Base-by-base conservation (phyloP, 2,888 invertebrate genomes). In the Andrena fulva region DNA sequence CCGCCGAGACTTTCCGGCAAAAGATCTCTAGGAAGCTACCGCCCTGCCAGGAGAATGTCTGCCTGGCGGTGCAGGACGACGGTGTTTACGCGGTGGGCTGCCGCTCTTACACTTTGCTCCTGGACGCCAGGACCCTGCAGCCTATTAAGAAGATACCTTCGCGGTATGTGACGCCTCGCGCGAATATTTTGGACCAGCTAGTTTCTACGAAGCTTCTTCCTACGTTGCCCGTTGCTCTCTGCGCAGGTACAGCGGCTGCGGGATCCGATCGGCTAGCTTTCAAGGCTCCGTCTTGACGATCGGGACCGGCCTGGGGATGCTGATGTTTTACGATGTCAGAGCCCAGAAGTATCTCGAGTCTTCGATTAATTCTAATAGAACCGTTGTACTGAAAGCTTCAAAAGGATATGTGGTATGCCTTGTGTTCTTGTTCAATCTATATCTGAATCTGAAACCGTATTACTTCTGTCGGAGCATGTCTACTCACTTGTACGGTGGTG, bases 71-170 rank as follows among this genome's bases (percentile, higher is more conserved):
- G 0, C 97, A 98, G 94, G 97, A 97, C 78, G 96, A 97, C 91
- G 97, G 97, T 29, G 95, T 99, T 60, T 99, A 99, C 94, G 99
- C 98, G 1, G 97, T 99, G 63, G 99, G 99, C 0, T 99, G 99
- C 92, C 97, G 98, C 88, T 98, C 98, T 0, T 98, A 98, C 93
- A 98, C 99, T 0, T 95, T 98, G 66, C 95, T 99, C 24, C 95
- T 99, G 80, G 99, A 99, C 94, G 97, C 98, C 35, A 95, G 98
- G 88, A 98, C 98, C 31, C 95, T 98, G 81, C 98, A 97, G 92
- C 95, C 96, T 82, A 93, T 95, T 56, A 94, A 93, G 85, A 94
- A 92, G 90, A 92, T 94, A 85, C 94, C 93, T 3, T 93, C 94
- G 2, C 90, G 93, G 93, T 94, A 90, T 52, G 27, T 50, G 50